Percentiles rank a stretch among this genome's conserved stretches.
phyloP scores from a whole-genome alignment of 1,140 invertebrate genomes.

The Halesus radiatus region DNA sequence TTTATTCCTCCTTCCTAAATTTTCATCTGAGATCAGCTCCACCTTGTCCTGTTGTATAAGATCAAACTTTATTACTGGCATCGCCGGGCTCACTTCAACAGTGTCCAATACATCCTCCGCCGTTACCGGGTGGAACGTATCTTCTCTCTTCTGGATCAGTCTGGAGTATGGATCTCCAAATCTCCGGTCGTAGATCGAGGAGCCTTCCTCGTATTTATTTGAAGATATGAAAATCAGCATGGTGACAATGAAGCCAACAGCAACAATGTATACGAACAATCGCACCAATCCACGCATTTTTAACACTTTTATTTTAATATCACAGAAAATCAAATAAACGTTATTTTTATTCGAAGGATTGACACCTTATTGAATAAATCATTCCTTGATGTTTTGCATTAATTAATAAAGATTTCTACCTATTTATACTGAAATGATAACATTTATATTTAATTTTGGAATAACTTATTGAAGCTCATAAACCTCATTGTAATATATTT shows the following conservation, averaged over 20 bases:
- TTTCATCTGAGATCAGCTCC: slow-evolving; percentile 38
- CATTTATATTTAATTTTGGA: too few relatives aligned
- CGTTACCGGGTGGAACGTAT: background rate
- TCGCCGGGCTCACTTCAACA: background rate
- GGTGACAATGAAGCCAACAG: background rate
- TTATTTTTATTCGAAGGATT: too few relatives aligned
- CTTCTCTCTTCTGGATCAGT: slow-evolving; percentile 9
- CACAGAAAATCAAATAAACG: background rate
- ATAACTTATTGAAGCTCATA: too few relatives aligned
- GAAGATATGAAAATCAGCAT: slow-evolving; percentile 32
- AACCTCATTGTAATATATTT: too few relatives aligned
- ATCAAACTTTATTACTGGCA: slow-evolving; percentile 17
- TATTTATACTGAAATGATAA: too few relatives aligned
- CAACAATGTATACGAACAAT: slow-evolving; percentile 9
- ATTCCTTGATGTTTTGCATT: too few relatives aligned
- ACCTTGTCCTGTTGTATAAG: slow-evolving; percentile 13
- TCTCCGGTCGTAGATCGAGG: background rate
- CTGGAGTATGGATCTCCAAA: slow-evolving; percentile 10
- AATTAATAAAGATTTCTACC: too few relatives aligned
- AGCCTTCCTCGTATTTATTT: slow-evolving; percentile 5
- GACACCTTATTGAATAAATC: too few relatives aligned
- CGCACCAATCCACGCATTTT: slow-evolving; percentile 28
- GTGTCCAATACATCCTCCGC: background rate
- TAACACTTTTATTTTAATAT: slow-evolving; percentile 19
- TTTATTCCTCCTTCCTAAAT: slow-evolving; percentile 54